Percentiles rank a stretch among this genome's conserved stretches.
Evolutionary conservation across 1,140 invertebrate genomes (phyloP).

Genomic region (Saxidomus purpurata): DNA sequence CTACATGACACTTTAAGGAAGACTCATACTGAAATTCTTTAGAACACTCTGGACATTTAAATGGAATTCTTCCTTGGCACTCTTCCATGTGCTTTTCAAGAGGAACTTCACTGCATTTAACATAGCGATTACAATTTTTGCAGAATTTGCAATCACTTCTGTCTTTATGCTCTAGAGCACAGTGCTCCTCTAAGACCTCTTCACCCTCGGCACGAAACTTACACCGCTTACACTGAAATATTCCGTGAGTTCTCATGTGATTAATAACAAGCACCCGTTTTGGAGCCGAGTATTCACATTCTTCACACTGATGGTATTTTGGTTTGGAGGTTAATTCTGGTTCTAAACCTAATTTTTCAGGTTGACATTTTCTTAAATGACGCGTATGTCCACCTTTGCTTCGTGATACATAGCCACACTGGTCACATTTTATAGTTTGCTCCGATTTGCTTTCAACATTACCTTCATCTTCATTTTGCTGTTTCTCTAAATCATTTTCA

Average conservation of each 20-base stretch:
- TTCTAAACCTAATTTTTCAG: conserved; percentile 62
- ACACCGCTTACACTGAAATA: conserved; percentile 79
- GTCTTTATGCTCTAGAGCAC: conserved; percentile 72
- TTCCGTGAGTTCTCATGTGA: conserved; percentile 78
- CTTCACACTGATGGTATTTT: conserved; percentile 64
- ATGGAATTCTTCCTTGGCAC: conserved; percentile 79
- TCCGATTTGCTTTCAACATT: conserved; percentile 21
- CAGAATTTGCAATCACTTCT: conserved; percentile 79
- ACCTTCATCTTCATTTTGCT: conserved; percentile 6
- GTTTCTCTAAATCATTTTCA: conserved; percentile 48
- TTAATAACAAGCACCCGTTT: conserved; percentile 76
- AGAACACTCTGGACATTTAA: conserved; percentile 79
- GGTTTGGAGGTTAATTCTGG: conserved; percentile 66
- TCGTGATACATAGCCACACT: conserved; percentile 58
- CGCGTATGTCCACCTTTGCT: conserved; percentile 67
- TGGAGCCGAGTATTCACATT: conserved; percentile 76
- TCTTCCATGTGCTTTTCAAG: conserved; percentile 80
- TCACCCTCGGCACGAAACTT: conserved; percentile 72
- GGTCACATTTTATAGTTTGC: conserved; percentile 55
- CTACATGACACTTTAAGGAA: conserved; percentile 78
- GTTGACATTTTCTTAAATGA: conserved; percentile 66
- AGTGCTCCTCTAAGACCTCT: conserved; percentile 72
- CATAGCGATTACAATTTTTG: conserved; percentile 79
- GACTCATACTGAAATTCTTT: conserved; percentile 84
- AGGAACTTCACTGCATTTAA: conserved; percentile 76